Evolutionary conservation across 2,888 invertebrate genomes (phyloP), one percentile per base, ranked within the genome.

Genomic region (Andrena bicolor): DNA sequence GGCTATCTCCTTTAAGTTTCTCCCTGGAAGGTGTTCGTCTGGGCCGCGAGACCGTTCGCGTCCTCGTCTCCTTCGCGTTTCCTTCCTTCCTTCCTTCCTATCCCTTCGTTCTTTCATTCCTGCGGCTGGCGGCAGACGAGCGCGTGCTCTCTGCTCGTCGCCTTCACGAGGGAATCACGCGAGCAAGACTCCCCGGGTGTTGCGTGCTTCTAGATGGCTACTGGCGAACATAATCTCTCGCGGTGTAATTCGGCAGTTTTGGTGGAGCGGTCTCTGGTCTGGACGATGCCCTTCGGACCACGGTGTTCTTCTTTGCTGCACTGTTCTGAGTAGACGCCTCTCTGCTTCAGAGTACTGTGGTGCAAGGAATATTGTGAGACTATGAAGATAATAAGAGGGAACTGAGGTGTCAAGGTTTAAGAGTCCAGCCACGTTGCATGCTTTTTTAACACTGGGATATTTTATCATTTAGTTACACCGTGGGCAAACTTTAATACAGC

Each of bases 1-100:
- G 86, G 86, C 90, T 87, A 91, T 92, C 91, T 90, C 89, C 92
- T 92, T 92, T 92, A 92, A 91, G 88, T 82, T 85, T 84, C 83
- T 81, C 77, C 30, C 23, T 13, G 72, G 83, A 65, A 71, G 63
- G 64, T 86, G 70, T 83, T 56, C 65, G 65, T 60, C 70, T 53
- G 49, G 56, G 64, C 61, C 8, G 63, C 63, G 66, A 76, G 72
- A 60, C 65, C 80, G 78, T 76, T 73, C 65, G 83, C 76, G 80
- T 77, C 84, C 84, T 78, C 82, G 53, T 82, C 80, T 82, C 72
- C 68, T 68, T 70, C 76, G 66, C 78, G 82, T 73, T 68, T 81
- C 28, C 80, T 79, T 80, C 76, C 30, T 28, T 28, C 28, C 26
- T 30, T 5, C 30, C 74, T 79, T 68, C 60, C 23, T 56, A n/a